A percentile compares a stretch with the other conserved stretches of the same genome.
Evolutionary conservation across 2,888 invertebrate species (phyloP).

Genomic region (Torymus aiolomorphi): DNA sequence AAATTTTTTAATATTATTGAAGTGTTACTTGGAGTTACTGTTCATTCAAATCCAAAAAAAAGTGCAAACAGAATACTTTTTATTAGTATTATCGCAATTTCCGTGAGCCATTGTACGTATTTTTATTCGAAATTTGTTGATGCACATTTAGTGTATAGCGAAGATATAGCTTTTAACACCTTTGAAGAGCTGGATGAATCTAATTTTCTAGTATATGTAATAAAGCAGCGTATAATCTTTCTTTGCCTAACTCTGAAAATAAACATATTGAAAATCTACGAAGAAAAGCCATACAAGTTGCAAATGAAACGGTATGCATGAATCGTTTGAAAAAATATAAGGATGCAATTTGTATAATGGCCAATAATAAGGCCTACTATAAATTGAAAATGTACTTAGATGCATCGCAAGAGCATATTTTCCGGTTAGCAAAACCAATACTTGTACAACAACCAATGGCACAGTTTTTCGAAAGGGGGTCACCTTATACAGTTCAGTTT

Average conservation of each 20-base stretch:
- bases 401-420: neutral
- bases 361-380: neutral
- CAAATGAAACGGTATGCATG: neutral
- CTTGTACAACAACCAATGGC: conserved; percentile 12
- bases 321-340: neutral
- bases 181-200: conserved; percentile 21
- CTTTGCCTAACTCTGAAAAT: neutral
- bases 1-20: neutral
- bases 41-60: neutral
- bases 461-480: neutral
- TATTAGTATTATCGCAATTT: conserved; percentile 1
- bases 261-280: neutral
- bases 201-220: neutral
- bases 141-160: neutral
- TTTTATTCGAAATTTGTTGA: conserved; percentile 26
- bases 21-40: neutral
- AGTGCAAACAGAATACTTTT: conserved; percentile 8
- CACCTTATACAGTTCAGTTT: conserved; percentile 12
- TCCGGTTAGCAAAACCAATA: conserved; percentile 25
- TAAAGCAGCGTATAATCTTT: neutral
- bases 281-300: neutral
- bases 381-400: neutral
- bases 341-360: conserved; percentile 17
- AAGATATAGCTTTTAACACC: neutral
- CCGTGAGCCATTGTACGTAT: neutral